phyloP scores from a whole-genome alignment of 2,113 vertebrate species.

The Urocynchramus pylzowi region DNA sequence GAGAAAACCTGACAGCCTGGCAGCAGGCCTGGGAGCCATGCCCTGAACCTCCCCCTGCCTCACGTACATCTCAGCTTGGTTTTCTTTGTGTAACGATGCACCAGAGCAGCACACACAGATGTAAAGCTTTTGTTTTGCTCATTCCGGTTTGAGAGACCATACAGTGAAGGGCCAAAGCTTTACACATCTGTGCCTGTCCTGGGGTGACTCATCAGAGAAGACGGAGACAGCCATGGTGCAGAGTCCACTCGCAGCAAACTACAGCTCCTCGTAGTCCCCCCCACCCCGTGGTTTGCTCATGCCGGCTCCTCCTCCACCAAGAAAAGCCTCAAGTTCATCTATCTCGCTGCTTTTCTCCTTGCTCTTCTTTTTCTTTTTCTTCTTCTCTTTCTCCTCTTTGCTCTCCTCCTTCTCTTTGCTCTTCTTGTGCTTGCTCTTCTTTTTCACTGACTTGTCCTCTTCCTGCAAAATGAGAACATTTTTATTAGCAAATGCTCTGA shows the following conservation, averaged over 20 bases:
- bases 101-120: conserved; percentile 26
- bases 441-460: conserved; percentile 85
- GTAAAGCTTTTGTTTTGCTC: conserved; percentile 40
- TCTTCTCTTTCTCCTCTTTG: conserved; percentile 74
- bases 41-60: neutral
- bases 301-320: conserved; percentile 76
- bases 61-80: neutral
- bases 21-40: neutral
- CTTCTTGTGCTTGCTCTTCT: conserved; percentile 86
- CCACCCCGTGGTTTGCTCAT: conserved; percentile 72
- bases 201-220: neutral
- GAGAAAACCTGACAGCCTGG: neutral
- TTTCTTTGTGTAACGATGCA: neutral
- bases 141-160: neutral
- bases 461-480: conserved; percentile 67
- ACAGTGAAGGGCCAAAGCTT: neutral
- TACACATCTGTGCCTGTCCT: neutral
- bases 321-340: conserved; percentile 91
- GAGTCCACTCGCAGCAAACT: conserved; percentile 6
- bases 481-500: neutral
- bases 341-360: conserved; percentile 75
- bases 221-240: neutral
- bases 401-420: conserved; percentile 82
- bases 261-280: conserved; percentile 95
- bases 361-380: conserved; percentile 73